These are phyloP conservation scores for Aromia moschata DNA, from an alignment of 2,888 invertebrate genomes.

Conservation along the genomic window DNA sequence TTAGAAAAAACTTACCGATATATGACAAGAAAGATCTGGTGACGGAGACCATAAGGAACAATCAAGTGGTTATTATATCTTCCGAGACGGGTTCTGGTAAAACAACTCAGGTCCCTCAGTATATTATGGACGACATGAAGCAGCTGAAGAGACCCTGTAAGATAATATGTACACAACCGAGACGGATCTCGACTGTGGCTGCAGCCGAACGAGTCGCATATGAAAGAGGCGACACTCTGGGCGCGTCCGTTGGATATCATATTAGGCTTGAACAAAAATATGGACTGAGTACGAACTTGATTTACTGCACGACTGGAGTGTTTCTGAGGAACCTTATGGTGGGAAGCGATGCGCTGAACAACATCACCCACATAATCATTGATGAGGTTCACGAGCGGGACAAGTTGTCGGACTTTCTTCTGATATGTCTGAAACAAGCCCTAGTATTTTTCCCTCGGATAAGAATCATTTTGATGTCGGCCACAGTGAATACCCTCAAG, in stretches of 20 bases:
- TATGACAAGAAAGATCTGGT: slow-evolving; percentile 73
- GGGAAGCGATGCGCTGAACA: slow-evolving; percentile 72
- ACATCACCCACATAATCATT: slow-evolving; percentile 86
- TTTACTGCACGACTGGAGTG: slow-evolving; percentile 93
- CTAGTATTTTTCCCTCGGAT: slow-evolving; percentile 76
- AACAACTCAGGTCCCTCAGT: slow-evolving; percentile 96
- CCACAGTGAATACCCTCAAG: slow-evolving; percentile 85
- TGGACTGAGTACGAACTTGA: slow-evolving; percentile 81
- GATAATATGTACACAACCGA: slow-evolving; percentile 93
- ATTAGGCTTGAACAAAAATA: slow-evolving; percentile 89
- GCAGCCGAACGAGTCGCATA: slow-evolving; percentile 85
- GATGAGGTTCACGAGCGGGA: slow-evolving; percentile 98
- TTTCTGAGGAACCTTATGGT: slow-evolving; percentile 88
- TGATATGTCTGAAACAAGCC: slow-evolving; percentile 84
- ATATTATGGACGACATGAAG: slow-evolving; percentile 81
- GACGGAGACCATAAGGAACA: slow-evolving; percentile 70
- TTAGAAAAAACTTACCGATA: slow-evolving; percentile 76
- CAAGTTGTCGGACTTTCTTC: slow-evolving; percentile 89
- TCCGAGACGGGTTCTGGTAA: slow-evolving; percentile 95
- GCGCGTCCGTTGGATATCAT: slow-evolving; percentile 73
- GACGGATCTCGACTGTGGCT: slow-evolving; percentile 84
- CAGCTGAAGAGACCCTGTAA: slow-evolving; percentile 73
- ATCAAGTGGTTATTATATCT: slow-evolving; percentile 78
- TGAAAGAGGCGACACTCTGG: slow-evolving; percentile 68
- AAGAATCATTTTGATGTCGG: slow-evolving; percentile 92